Evolutionary conservation across 1,140 invertebrate species (phyloP), one percentile per base, ranked within the genome.

Genomic region (Anastatus disparis): DNA sequence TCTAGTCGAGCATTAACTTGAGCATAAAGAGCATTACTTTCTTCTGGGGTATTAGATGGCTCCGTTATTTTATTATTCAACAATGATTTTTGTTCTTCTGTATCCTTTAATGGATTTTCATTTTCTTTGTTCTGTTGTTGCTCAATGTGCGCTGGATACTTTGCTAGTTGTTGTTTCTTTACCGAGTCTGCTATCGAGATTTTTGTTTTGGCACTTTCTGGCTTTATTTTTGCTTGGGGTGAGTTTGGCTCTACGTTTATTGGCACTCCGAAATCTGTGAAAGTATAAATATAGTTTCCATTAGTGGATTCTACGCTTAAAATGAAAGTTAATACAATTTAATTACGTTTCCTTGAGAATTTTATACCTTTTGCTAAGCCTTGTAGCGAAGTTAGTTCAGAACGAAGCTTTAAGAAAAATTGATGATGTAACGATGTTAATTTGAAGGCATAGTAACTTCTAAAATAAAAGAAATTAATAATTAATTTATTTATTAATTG

Each of bases 361-460:
- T 44, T 3, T 15, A 15, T 44, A 44, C 84, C 91, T 85, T 90
- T 88, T 27, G 90, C 89, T 73, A 93, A 86, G 65, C 88, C 88
- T 76, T 90, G 89, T 35, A 93, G 86, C 44, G 91, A 91, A 31
- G 90, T 90, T 35, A 91, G 88, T 79, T 93, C 91, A 13, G 90
- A 89, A 74, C 91, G 89, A 27, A 93, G 81, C 78, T 91, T 90
- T 71, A 92, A 85, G 84, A 91, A 93, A 79, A 93, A 91, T 77
- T 92, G 89, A 79, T 93, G 92, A 78, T 93, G 92, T 24, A 93
- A 79, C 3, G 91, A 93, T 10, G 91, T 91, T 31, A 93, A 80
- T 78, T 90, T 91, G 81, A 92, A 93, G 67, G 90, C 90, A 76
- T 91, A 93, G 76, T 90, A 93, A 79, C 91, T 93, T 81, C 89